phyloP scores from a whole-genome alignment of 2,113 vertebrate species.

The Andinoacara biseriatus region DNA sequence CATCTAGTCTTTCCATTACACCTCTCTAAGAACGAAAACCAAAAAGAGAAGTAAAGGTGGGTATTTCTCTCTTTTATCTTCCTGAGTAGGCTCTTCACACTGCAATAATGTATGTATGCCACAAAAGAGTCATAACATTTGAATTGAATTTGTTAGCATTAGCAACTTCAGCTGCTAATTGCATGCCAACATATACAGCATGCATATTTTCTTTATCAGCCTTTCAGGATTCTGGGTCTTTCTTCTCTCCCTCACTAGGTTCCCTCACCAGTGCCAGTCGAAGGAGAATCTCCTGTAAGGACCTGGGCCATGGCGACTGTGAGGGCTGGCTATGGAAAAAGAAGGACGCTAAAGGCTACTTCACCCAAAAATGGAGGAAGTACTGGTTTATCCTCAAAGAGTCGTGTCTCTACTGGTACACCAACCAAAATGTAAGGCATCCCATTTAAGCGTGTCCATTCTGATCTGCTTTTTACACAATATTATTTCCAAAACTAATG shows the following conservation, averaged over 20 bases:
- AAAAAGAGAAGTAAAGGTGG: constrained; percentile 92
- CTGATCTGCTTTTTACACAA: background rate
- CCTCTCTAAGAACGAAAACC: constrained; percentile 90
- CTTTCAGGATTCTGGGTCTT: background rate
- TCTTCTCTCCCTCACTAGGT: constrained; percentile 54
- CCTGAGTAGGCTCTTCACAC: background rate
- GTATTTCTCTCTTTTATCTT: background rate
- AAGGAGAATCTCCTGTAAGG: constrained; percentile 89
- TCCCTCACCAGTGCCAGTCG: constrained; percentile 87
- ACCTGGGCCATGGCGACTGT: constrained; percentile 90
- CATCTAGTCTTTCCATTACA: constrained; percentile 88
- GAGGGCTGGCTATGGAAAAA: constrained; percentile 95
- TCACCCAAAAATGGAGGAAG: constrained; percentile 92
- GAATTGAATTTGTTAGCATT: background rate
- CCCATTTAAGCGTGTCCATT: background rate
- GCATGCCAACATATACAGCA: background rate
- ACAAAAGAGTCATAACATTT: background rate
- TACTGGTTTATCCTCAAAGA: constrained; percentile 95
- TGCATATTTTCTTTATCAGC: background rate
- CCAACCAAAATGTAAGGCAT: constrained; percentile 89
- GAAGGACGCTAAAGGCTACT: constrained; percentile 90
- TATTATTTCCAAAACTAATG: background rate
- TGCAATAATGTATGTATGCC: background rate
- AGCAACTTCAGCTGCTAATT: background rate
- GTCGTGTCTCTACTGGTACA: constrained; percentile 93